Conservation (phyloP, 2,888 invertebrate genomes). For the Folsomia candida region DNA sequence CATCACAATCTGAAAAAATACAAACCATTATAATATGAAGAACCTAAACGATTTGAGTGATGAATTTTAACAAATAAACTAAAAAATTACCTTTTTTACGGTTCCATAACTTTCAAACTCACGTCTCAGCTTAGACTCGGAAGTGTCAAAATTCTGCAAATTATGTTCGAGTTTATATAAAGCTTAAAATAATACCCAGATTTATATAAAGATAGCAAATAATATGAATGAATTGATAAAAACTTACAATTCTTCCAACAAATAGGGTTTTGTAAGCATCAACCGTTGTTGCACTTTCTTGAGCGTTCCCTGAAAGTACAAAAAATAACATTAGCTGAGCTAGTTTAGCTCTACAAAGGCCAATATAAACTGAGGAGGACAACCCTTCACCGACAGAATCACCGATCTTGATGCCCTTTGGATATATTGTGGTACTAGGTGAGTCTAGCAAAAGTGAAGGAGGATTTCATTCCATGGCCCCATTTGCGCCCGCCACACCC, state of each 20-base stretch:
- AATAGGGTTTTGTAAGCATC: slow-evolving; percentile 98
- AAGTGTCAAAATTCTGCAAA: slow-evolving; percentile 94
- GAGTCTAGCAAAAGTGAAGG: too few species aligned
- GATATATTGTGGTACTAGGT: too few species aligned
- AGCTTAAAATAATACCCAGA: too few species aligned
- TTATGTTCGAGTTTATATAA: too few species aligned
- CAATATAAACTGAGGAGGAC: neutral
- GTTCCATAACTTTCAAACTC: slow-evolving; percentile 98
- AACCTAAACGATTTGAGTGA: slow-evolving; percentile 47
- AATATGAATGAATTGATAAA: neutral
- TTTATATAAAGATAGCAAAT: neutral
- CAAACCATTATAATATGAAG: too few species aligned
- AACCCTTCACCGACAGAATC: too few species aligned
- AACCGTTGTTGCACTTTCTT: slow-evolving; percentile 70
- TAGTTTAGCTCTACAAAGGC: too few species aligned
- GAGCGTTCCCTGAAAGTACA: slow-evolving; percentile 74
- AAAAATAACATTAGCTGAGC: too few species aligned
- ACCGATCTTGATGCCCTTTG: too few species aligned
- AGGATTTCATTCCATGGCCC: too few species aligned
- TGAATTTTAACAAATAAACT: slow-evolving; percentile 9
- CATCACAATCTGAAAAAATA: slow-evolving; percentile 73
- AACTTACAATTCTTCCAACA: slow-evolving; percentile 89
- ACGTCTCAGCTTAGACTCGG: slow-evolving; percentile 92
- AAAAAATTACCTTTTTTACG: slow-evolving; percentile 79
- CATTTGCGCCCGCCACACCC: too few species aligned